Conservation (phyloP, 2,888 invertebrate species). For the Yponomeuta evonymella region DNA sequence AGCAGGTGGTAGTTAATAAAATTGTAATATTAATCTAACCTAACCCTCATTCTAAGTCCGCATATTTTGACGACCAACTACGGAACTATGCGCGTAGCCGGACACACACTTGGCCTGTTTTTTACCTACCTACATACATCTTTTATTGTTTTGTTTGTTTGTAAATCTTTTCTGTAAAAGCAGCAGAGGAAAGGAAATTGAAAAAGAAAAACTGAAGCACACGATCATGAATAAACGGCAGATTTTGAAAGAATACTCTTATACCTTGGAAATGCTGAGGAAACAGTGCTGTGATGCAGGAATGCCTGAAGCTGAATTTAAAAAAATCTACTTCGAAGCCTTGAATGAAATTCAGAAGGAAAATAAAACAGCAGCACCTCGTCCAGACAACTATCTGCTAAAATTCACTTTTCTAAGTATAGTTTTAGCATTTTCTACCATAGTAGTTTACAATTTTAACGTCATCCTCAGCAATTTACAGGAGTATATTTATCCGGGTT, state of each 20-base stretch:
- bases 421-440: conserved; percentile 29
- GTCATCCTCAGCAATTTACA: conserved; percentile 83
- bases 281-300: conserved; percentile 75
- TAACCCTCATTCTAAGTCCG: no score
- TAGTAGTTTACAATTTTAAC: conserved; percentile 72
- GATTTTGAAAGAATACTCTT: conserved; percentile 55
- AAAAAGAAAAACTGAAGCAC: not conserved
- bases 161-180: no score
- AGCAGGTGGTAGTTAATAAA: no score
- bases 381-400: not conserved
- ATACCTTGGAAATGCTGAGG: conserved; percentile 75
- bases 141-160: no score
- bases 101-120: no score
- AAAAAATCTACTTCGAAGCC: conserved; percentile 70
- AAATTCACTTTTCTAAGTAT: not conserved
- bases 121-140: no score
- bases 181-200: not conserved
- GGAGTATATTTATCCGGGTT: conserved; percentile 87
- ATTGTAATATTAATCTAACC: no score
- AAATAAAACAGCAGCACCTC: conserved; percentile 11
- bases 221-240: conserved; percentile 36
- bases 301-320: conserved; percentile 78
- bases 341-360: conserved; percentile 51
- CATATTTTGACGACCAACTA: no score
- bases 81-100: no score